Evolutionary conservation across 1,140 invertebrate species (phyloP).

Genomic region (Drosophila willistoni): DNA sequence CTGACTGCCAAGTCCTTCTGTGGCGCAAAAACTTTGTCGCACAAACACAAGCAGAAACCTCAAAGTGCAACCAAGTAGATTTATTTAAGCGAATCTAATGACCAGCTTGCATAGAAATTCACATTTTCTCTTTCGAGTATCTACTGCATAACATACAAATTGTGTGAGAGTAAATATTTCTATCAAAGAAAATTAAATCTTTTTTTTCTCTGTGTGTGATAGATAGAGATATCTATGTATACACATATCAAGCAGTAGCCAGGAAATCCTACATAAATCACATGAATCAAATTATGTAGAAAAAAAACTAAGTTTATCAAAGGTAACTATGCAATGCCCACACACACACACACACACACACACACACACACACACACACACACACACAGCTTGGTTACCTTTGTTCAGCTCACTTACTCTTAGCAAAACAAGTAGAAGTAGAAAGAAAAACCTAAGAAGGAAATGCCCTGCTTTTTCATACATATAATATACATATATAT

Average conservation of each 20-base stretch:
- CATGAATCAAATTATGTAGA: not conserved
- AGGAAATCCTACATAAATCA: constrained; percentile 6
- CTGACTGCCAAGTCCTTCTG: constrained; percentile 9
- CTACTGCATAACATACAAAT: not conserved
- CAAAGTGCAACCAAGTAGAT: constrained; percentile 7
- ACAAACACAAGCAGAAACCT: constrained; percentile 5
- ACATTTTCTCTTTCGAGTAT: not conserved
- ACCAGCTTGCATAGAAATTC: not conserved
- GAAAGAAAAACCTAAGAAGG: not conserved
- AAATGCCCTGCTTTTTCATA: constrained; percentile 28
- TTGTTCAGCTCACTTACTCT: constrained; percentile 54
- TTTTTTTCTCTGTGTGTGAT: not conserved
- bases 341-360: constrained; percentile 10
- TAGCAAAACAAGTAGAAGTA: not conserved
- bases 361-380: constrained; percentile 14
- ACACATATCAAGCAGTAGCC: not conserved
- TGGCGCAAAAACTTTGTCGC: not conserved
- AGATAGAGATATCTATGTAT: not conserved
- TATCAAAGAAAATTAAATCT: constrained; percentile 8
- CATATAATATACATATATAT: constrained; percentile 15
- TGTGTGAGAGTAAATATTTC: not conserved
- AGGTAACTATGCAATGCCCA: constrained; percentile 12
- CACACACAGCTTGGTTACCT: constrained; percentile 64
- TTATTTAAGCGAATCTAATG: constrained; percentile 12
- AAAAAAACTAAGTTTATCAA: constrained; percentile 11